These are phyloP conservation scores for Bhutanitis thaidina DNA, from an alignment of 2,888 invertebrate genomes.

Conservation along the genomic window DNA sequence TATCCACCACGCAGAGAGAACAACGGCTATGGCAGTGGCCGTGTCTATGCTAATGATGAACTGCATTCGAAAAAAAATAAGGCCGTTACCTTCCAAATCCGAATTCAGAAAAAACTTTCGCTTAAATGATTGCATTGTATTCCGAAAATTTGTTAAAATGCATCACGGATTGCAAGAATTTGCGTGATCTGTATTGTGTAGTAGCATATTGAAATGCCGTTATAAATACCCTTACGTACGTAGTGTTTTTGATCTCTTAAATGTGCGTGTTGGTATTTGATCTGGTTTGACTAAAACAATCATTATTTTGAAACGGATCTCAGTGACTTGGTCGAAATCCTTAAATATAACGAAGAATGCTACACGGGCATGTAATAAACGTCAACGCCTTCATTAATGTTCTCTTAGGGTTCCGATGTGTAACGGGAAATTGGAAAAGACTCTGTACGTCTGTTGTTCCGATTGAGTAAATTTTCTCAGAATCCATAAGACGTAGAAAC, in stretches of 20 bases:
- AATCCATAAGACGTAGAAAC: too few species aligned
- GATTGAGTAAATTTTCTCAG: too few species aligned
- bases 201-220: not conserved
- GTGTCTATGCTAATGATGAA: conserved; percentile 46
- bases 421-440: too few species aligned
- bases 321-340: too few species aligned
- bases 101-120: conserved; percentile 48
- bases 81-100: conserved; percentile 56
- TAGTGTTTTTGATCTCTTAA: not conserved
- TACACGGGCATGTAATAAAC: too few species aligned
- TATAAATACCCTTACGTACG: not conserved
- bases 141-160: conserved; percentile 17
- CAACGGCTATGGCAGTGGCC: conserved; percentile 45
- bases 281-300: not conserved
- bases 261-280: conserved; percentile 2
- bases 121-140: conserved; percentile 24
- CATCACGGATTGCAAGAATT: conserved; percentile 1
- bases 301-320: conserved; percentile 4
- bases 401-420: too few species aligned
- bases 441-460: too few species aligned
- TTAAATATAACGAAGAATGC: too few species aligned
- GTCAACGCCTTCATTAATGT: too few species aligned
- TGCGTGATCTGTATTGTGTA: not conserved
- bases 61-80: conserved; percentile 48
- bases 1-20: conserved; percentile 29